Conservation (phyloP, 2,797 vertebrate genomes). For the Nannoperca obscura region DNA sequence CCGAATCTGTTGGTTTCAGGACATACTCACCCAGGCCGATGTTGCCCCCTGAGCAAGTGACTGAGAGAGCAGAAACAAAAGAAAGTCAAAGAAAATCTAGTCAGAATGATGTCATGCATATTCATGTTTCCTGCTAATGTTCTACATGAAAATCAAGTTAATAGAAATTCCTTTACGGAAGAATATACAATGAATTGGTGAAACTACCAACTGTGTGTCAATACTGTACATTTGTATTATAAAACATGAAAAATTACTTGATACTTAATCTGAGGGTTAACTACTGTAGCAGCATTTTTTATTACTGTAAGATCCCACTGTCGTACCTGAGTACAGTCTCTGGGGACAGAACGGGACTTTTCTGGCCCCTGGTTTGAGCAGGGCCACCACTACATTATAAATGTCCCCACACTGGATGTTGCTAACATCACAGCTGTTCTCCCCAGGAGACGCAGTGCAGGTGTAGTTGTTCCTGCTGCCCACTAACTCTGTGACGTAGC, state of each 20-base stretch:
- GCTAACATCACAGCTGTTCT: conserved; percentile 86
- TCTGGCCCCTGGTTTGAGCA: conserved; percentile 81
- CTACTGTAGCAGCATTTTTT: background rate
- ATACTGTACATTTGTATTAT: background rate
- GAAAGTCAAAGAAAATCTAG: background rate
- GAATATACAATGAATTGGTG: background rate
- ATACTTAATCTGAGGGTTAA: background rate
- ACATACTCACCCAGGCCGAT: conserved; percentile 87
- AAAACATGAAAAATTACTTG: background rate
- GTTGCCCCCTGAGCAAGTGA: conserved; percentile 89
- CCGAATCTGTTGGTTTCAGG: background rate
- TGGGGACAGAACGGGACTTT: conserved; percentile 88
- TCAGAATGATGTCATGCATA: background rate
- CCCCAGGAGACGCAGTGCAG: conserved; percentile 80
- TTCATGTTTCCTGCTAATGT: background rate
- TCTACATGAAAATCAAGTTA: background rate
- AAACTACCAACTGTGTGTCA: background rate
- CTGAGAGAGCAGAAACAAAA: conserved; percentile 78
- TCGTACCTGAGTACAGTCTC: conserved; percentile 90
- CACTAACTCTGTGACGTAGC: conserved; percentile 82
- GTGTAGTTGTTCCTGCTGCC: conserved; percentile 86
- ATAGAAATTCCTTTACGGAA: background rate
- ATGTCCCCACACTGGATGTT: conserved; percentile 88
- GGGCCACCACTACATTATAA: conserved; percentile 88
- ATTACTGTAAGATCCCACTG: background rate